Evolutionary conservation across 2,113 vertebrate species (phyloP), one percentile per base, ranked within the genome.

Genomic region (Laterallus jamaicensis): DNA sequence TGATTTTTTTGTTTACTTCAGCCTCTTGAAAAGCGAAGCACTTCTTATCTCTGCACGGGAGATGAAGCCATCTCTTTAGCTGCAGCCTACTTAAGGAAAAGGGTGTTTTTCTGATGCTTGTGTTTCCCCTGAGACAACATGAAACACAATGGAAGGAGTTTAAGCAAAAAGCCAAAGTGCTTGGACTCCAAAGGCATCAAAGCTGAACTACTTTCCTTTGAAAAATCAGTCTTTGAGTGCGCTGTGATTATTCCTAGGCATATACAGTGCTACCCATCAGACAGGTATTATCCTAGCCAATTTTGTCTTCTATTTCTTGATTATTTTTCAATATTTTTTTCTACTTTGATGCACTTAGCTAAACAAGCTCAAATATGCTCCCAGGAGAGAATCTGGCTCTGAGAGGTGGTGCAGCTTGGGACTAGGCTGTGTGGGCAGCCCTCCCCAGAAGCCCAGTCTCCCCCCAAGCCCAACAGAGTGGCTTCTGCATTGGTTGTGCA

Each of bases 151-250:
- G 44, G 77, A 91, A 92, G 42, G 42, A 93, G 86, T 92, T 93
- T 86, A 79, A 92, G 69, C 26, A 89, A 79, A 95, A 68, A 89
- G 24, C 31, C 26, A 10, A 90, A 93, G 49, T 84, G 91, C 66
- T 93, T 96, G 81, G 81, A 86, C 74, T 92, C 74, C 54, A 84
- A 93, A 97, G 69, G 81, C 84, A 95, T 95, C 94, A 97, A 93
- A 95, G 95, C 93, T 86, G 92, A 86, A 60, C 70, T 82, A 21
- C 64, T 93, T 95, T 89, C 58, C 89, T 95, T 97, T 95, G 95
- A 96, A 95, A 96, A 95, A 95, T 92, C 28, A 78, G 52, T 91
- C 56, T 76, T 93, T 92, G 93, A 70, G 78, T 49, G 47, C 83
- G 56, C 83, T 95, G 20, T 78, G 86, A 75, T 94, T 97, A 88